These are phyloP conservation scores for Capromys pilorides DNA, from an alignment of 2,797 vertebrate genomes.

Conservation along the genomic window DNA sequence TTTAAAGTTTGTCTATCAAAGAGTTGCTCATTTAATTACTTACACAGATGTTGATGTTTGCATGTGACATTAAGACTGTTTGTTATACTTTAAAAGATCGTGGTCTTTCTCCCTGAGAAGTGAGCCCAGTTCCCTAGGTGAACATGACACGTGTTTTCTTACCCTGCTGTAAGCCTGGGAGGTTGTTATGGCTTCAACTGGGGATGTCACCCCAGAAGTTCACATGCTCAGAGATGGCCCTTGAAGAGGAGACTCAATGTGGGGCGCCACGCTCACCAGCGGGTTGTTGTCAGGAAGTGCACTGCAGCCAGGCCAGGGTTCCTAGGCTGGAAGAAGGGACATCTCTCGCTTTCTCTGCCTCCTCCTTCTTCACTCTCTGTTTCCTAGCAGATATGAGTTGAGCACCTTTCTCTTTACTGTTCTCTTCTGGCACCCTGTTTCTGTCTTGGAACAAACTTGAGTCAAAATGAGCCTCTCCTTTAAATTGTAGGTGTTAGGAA, in stretches of 20 bases:
- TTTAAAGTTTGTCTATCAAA: slow-evolving; percentile 31
- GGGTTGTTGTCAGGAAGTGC: neutral
- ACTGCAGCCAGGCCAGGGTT: neutral
- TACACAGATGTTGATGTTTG: too few relatives aligned
- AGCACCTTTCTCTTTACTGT: neutral
- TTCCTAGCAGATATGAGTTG: neutral
- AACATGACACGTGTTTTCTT: too few relatives aligned
- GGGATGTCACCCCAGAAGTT: neutral
- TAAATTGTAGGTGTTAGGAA: neutral
- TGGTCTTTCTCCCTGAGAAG: neutral
- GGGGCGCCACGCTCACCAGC: neutral
- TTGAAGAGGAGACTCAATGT: neutral
- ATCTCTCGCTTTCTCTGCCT: neutral
- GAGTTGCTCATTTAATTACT: slow-evolving; percentile 48
- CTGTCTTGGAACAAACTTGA: neutral
- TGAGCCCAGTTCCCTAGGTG: neutral
- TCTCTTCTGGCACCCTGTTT: neutral
- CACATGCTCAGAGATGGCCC: neutral
- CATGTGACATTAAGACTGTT: too few relatives aligned
- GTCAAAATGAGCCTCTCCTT: neutral
- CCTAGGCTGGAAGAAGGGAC: neutral
- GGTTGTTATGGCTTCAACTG: neutral
- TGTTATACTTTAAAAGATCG: slow-evolving; percentile 20
- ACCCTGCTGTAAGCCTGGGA: neutral
- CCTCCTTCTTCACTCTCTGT: neutral